These are phyloP conservation scores for Liparis tanakae DNA, from an alignment of 2,797 vertebrate species.

Conservation along the genomic window DNA sequence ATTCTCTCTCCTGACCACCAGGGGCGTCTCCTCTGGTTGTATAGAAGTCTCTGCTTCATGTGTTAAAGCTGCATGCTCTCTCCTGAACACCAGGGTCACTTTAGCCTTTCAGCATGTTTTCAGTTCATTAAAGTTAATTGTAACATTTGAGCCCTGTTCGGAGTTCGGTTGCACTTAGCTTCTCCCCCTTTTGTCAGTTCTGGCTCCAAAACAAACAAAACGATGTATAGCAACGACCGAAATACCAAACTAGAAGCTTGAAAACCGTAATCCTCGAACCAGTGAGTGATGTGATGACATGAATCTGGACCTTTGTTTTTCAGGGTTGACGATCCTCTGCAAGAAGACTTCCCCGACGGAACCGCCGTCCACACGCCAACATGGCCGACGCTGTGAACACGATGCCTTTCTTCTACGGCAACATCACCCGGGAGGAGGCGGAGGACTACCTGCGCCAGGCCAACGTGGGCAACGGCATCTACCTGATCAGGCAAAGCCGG, in stretches of 20 bases:
- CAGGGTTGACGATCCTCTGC: slow-evolving; percentile 41
- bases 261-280: background rate
- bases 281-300: no score
- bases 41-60: no score
- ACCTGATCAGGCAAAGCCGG: slow-evolving; percentile 92
- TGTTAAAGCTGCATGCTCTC: no score
- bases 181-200: background rate
- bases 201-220: background rate
- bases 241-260: background rate
- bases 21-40: no score
- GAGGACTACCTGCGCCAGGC: slow-evolving; percentile 80
- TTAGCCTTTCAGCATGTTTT: background rate
- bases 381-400: slow-evolving; percentile 82
- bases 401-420: slow-evolving; percentile 93
- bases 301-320: background rate
- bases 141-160: background rate
- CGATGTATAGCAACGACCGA: background rate
- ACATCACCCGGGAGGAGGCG: slow-evolving; percentile 94
- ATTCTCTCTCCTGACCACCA: no score
- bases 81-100: no score
- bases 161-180: background rate
- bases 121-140: no score
- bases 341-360: slow-evolving; percentile 12
- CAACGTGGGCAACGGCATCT: slow-evolving; percentile 56
- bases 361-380: slow-evolving; percentile 10